Evolutionary conservation across 2,797 vertebrate species (phyloP).

Genomic region (Catharus ustulatus): DNA sequence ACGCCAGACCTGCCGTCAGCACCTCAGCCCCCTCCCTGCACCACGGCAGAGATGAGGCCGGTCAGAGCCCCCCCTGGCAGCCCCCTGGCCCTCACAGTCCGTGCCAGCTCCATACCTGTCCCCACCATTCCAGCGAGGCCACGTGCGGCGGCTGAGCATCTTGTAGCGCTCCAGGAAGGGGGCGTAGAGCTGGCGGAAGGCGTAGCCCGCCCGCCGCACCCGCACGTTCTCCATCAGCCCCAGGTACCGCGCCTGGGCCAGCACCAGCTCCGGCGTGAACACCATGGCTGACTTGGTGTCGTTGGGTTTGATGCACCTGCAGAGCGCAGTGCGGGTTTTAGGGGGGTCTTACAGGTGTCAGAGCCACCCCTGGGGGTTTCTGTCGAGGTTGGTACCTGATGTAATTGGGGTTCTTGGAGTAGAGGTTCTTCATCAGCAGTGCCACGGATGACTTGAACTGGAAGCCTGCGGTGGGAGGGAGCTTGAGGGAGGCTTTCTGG

Average conservation of each 20-base stretch:
- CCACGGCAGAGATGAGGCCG: accelerated
- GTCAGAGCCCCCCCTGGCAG: neutral
- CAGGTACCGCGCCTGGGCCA: conserved; percentile 73
- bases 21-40: conserved; percentile 67
- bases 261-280: conserved; percentile 74
- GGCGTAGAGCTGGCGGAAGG: conserved; percentile 76
- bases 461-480: conserved; percentile 75
- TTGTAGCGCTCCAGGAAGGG: conserved; percentile 79
- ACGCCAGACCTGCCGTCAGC: conserved; percentile 57
- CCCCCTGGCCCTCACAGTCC: accelerated
- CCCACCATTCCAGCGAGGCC: conserved; percentile 73
- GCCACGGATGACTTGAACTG: conserved; percentile 80
- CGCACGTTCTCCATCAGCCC: conserved; percentile 82
- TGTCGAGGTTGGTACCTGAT: conserved; percentile 68
- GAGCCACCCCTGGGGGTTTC: accelerated
- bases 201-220: conserved; percentile 80
- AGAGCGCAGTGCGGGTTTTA: accelerated
- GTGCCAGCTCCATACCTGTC: conserved; percentile 44
- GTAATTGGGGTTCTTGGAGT: conserved; percentile 83
- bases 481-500: conserved; percentile 74
- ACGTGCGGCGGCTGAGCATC: conserved; percentile 72
- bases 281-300: conserved; percentile 59
- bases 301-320: conserved; percentile 83
- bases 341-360: accelerated
- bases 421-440: conserved; percentile 81